Evolutionary conservation across 1,140 invertebrate genomes (phyloP).

Genomic region (Aphis gossypii): DNA sequence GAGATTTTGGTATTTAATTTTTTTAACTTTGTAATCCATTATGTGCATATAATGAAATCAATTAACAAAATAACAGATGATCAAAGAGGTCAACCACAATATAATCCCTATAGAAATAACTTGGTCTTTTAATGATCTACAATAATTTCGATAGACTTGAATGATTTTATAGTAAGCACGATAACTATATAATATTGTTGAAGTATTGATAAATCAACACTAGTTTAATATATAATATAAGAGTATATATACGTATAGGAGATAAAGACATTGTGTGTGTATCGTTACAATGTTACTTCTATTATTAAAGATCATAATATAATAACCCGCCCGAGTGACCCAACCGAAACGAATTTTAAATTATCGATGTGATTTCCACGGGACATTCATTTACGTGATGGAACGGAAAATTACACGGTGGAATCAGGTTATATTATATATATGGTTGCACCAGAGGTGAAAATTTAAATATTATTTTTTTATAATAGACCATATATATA

Average conservation of each 20-base stretch:
- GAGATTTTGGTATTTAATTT: no score
- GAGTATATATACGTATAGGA: background rate
- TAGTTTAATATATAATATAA: background rate
- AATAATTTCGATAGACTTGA: background rate
- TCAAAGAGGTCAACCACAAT: background rate
- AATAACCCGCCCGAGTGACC: background rate
- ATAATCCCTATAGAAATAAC: background rate
- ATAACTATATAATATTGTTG: background rate
- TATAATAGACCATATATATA: background rate
- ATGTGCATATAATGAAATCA: background rate
- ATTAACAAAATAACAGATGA: background rate
- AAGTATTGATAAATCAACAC: conserved; percentile 11
- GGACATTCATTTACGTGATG: background rate
- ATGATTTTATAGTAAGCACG: background rate
- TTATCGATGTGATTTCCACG: conserved; percentile 32
- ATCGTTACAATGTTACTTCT: background rate
- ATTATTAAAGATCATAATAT: conserved; percentile 36
- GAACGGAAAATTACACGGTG: conserved; percentile 14
- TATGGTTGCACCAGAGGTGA: background rate
- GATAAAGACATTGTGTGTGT: background rate
- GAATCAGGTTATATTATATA: conserved; percentile 20
- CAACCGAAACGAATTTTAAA: conserved; percentile 49
- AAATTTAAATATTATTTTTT: conserved; percentile 23
- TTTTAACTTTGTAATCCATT: background rate
- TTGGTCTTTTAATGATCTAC: background rate